Evolutionary conservation across 2,113 vertebrate species (phyloP).

Genomic region (Notothenia rossii): DNA sequence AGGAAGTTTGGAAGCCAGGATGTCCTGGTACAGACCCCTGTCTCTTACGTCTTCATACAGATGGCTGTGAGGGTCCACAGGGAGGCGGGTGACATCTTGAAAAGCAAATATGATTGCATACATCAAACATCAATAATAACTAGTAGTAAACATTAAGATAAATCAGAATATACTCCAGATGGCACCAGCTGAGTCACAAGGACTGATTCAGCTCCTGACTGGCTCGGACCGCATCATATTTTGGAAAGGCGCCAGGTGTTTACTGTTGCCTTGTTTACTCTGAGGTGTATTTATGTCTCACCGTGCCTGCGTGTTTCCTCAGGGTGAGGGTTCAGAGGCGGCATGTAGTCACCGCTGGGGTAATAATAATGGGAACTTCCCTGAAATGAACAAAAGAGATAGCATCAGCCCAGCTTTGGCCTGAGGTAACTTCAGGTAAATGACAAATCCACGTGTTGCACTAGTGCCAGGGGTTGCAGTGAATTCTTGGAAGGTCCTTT

Average conservation of each 20-base stretch:
- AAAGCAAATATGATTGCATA: conserved; percentile 1
- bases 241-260: background rate
- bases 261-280: conserved; percentile 43
- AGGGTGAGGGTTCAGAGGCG: conserved; percentile 68
- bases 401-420: conserved; percentile 28
- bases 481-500: background rate
- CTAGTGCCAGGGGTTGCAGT: background rate
- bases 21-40: conserved; percentile 55
- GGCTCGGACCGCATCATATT: background rate
- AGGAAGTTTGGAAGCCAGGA: conserved; percentile 37
- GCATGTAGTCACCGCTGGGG: conserved; percentile 69
- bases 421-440: conserved; percentile 7
- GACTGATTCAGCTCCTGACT: background rate
- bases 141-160: background rate
- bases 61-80: conserved; percentile 50
- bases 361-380: conserved; percentile 79
- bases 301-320: conserved; percentile 70
- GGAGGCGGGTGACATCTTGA: conserved; percentile 50
- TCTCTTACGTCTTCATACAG: conserved; percentile 78
- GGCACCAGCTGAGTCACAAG: background rate
- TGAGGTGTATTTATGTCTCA: conserved; percentile 44
- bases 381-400: conserved; percentile 61
- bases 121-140: background rate
- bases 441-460: conserved; percentile 32
- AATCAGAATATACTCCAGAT: background rate